These are phyloP conservation scores for Anoplolepis gracilipes DNA, from an alignment of 1,140 invertebrate species.

Conservation along the genomic window DNA sequence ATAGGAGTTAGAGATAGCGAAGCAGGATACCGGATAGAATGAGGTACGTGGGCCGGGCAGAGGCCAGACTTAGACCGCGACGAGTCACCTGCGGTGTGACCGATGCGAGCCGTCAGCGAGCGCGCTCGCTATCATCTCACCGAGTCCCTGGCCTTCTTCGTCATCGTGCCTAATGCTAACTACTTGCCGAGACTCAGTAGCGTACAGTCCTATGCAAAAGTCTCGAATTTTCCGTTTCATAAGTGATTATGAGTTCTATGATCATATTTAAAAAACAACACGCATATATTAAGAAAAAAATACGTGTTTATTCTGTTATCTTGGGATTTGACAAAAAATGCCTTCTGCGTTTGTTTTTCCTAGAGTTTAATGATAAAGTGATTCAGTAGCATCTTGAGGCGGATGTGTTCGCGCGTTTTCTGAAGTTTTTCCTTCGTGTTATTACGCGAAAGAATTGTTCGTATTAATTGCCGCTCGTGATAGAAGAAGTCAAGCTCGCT, in stretches of 20 bases:
- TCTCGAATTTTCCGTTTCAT: not conserved
- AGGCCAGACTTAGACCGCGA: constrained; percentile 59
- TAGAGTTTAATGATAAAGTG: not conserved
- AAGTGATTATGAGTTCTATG: not conserved
- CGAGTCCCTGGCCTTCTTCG: constrained; percentile 72
- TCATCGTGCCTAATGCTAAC: constrained; percentile 77
- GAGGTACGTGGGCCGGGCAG: constrained; percentile 54
- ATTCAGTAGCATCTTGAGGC: not conserved
- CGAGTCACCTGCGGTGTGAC: constrained; percentile 67
- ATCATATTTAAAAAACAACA: not conserved
- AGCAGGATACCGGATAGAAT: constrained; percentile 49
- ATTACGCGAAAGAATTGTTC: constrained; percentile 26
- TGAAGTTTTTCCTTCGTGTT: not conserved
- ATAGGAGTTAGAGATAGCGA: constrained; percentile 41
- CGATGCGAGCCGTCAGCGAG: constrained; percentile 71
- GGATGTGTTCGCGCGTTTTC: constrained; percentile 15
- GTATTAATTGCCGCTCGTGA: constrained; percentile 35
- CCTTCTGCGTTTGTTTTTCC: not conserved
- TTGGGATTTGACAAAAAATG: not conserved
- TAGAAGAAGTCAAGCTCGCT: constrained; percentile 16
- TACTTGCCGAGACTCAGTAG: constrained; percentile 61
- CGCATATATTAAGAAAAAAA: not conserved
- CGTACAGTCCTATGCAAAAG: constrained; percentile 62
- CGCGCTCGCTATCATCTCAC: constrained; percentile 76
- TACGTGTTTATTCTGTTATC: not conserved